A percentile compares a stretch with the other conserved stretches of the same genome.
These are phyloP conservation scores for Mamestra configurata DNA, from an alignment of 1,140 invertebrate genomes.

Conservation along the genomic window DNA sequence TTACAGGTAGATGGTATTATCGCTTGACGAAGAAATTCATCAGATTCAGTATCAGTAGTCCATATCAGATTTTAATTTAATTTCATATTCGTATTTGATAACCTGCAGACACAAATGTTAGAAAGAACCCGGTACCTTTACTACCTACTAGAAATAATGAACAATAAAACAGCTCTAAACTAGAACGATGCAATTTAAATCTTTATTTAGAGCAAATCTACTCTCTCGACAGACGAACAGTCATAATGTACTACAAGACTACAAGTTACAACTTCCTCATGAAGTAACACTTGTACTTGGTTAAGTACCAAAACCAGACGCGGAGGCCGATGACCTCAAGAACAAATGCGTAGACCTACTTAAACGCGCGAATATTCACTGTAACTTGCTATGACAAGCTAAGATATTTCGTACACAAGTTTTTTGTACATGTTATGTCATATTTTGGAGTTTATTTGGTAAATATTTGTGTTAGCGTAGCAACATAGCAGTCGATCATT, in stretches of 20 bases:
- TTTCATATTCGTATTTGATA: neutral
- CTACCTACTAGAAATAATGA: neutral
- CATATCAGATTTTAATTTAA: neutral
- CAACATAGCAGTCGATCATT: neutral
- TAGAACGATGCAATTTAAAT: neutral
- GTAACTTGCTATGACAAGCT: neutral
- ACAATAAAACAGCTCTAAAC: neutral
- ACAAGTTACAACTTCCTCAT: slow-evolving; percentile 34
- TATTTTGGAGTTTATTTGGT: slow-evolving; percentile 9
- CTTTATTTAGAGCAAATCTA: slow-evolving; percentile 2
- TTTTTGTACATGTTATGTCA: neutral
- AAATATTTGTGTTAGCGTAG: neutral
- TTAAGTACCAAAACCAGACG: slow-evolving; percentile 40
- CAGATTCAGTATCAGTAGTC: no score
- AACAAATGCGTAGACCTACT: slow-evolving; percentile 28
- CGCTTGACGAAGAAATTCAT: neutral
- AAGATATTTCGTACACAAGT: slow-evolving; percentile 2
- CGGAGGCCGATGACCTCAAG: slow-evolving; percentile 11
- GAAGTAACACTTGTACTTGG: slow-evolving; percentile 17
- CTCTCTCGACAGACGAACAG: neutral
- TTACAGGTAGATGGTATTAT: neutral
- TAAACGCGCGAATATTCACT: slow-evolving; percentile 36
- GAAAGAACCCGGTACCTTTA: neutral
- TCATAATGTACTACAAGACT: slow-evolving; percentile 14
- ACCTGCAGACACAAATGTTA: neutral